Base-by-base conservation (phyloP, 1,140 invertebrate species). In the Chymomyza costata region DNA sequence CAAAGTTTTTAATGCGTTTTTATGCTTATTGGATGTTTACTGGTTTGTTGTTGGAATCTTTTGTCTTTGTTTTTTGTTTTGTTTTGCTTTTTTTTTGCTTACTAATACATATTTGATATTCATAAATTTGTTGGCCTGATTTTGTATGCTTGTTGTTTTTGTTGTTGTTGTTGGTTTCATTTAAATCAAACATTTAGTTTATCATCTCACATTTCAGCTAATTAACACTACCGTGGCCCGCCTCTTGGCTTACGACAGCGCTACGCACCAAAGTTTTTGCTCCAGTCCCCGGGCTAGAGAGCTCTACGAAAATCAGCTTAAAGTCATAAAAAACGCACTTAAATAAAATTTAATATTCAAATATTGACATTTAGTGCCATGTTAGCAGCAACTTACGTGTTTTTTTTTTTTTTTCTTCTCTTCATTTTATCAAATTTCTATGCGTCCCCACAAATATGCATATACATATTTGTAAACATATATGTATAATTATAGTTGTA, bases 331-430 rank as follows among this genome's bases (percentile, higher is more conserved):
- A 82, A 71, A 82, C 66, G 76, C 76, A 82, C 70, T 82, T 82
- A 82, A 82, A 71, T 82, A 82, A 82, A 82, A 78, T 82, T 82
- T 82, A 73, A 82, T 82, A 82, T 82, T 82, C 78, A 82, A 82
- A 82, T 82, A 82, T 82, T 82, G 76, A 82, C 76, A 82, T 82
- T 82, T 82, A 82, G 70, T 82, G 69, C 60, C 70, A 82, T 82
- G 76, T 82, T 82, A 82, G 76, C 70, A 71, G 56, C 71, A 78
- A 78, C 71, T 78, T 67, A 78, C 57, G 58, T 81, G 54, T 49
- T 25, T 49, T 38, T 60, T 56, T 64, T 64, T 64, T 63, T 37
- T 32, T 43, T 49, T 25, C 21, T 43, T 19, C 13, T 35, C 14
- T 46, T 15, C 10, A 34, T 8, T 14, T 44, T 19, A 15, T 30